phyloP scores from a whole-genome alignment of 2,797 vertebrate genomes.

The Gymnoscopelus microlampas region DNA sequence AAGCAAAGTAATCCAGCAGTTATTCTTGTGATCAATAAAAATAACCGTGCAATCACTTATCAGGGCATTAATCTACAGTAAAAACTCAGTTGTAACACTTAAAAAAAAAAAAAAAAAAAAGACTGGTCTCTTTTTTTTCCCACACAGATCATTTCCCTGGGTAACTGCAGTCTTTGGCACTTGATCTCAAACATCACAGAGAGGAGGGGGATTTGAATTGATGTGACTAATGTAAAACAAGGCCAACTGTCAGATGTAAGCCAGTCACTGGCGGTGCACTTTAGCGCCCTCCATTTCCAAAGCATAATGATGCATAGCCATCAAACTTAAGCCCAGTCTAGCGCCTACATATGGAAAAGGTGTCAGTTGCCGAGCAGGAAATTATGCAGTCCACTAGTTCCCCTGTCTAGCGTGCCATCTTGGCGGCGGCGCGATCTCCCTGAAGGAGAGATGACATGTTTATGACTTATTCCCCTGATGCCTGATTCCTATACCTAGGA shows the following conservation, averaged over 20 bases:
- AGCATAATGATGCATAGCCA: slow-evolving; percentile 87
- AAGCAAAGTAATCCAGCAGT: too few species aligned
- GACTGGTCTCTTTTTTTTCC: slow-evolving; percentile 46
- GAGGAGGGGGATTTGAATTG: slow-evolving; percentile 78
- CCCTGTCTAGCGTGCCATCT: slow-evolving; percentile 75
- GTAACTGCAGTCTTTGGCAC: slow-evolving; percentile 76
- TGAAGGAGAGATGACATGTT: slow-evolving; percentile 80
- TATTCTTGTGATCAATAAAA: too few species aligned
- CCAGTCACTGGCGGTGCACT: slow-evolving; percentile 79
- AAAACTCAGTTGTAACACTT: slow-evolving; percentile 44
- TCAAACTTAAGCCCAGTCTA: slow-evolving; percentile 80
- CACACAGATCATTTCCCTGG: slow-evolving; percentile 72
- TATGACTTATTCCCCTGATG: slow-evolving; percentile 77
- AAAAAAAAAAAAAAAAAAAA: slow-evolving; percentile 46
- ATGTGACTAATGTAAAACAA: slow-evolving; percentile 87
- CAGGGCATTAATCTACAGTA: slow-evolving; percentile 39
- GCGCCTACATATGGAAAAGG: slow-evolving; percentile 82
- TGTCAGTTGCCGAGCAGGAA: slow-evolving; percentile 77
- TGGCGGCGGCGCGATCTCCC: slow-evolving; percentile 66
- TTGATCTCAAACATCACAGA: slow-evolving; percentile 75
- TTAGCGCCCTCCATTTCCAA: slow-evolving; percentile 80
- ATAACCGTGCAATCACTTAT: slow-evolving; percentile 4
- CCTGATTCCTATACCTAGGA: slow-evolving; percentile 65
- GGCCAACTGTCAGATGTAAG: slow-evolving; percentile 83
- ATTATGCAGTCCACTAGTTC: slow-evolving; percentile 83